Evolutionary conservation across 2,113 vertebrate genomes (phyloP).

Genomic region (Prionailurus bengalensis): DNA sequence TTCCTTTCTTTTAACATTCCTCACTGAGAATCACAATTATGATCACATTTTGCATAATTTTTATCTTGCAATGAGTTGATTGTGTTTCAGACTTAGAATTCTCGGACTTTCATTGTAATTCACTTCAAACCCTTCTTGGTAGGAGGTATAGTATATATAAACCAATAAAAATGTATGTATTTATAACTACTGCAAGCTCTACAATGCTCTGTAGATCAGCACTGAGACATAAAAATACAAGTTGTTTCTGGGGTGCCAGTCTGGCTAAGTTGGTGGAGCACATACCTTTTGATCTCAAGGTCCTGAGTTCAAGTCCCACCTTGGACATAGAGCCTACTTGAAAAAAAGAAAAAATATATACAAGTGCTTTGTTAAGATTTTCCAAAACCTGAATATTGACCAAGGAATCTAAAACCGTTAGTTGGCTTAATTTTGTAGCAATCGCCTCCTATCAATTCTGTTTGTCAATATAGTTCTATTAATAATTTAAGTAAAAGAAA

Average conservation of each 20-base stretch:
- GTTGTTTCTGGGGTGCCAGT: not conserved
- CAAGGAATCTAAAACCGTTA: conserved; percentile 8
- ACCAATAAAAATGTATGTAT: not conserved
- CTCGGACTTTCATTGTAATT: not conserved
- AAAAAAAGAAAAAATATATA: not conserved
- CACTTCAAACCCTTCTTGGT: not conserved
- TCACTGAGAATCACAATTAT: not conserved
- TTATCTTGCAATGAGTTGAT: not conserved
- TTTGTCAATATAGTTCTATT: conserved; percentile 27
- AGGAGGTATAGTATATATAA: not conserved
- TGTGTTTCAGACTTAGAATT: not conserved
- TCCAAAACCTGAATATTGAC: not conserved
- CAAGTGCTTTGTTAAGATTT: not conserved
- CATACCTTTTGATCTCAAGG: not conserved
- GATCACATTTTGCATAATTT: not conserved
- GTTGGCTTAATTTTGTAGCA: not conserved
- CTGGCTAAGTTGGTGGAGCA: not conserved
- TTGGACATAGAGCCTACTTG: not conserved
- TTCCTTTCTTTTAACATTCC: not conserved
- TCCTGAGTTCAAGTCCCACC: not conserved
- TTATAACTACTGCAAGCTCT: not conserved
- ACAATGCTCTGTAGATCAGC: not conserved
- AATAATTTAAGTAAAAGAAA: conserved; percentile 53
- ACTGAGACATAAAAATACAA: not conserved
- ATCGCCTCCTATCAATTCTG: not conserved